A percentile compares a stretch with the other conserved stretches of the same genome.
These are phyloP conservation scores for Copsychus sechellarum DNA, from an alignment of 2,113 vertebrate species.

Conservation along the genomic window DNA sequence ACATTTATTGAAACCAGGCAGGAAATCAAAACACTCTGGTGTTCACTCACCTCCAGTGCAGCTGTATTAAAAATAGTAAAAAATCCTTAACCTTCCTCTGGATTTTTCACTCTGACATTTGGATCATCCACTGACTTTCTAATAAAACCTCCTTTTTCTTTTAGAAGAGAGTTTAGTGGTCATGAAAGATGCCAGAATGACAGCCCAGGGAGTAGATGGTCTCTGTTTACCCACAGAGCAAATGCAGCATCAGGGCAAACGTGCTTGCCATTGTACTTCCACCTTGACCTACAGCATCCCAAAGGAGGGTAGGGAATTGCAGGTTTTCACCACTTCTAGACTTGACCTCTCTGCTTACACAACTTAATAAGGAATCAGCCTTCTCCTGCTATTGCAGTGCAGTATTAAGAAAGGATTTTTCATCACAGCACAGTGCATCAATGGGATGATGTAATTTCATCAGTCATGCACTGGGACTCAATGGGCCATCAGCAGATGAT, in stretches of 20 bases:
- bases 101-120: conserved; percentile 3
- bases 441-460: no score
- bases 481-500: no score
- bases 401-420: conserved; percentile 3
- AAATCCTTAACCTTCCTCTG: conserved; percentile 8
- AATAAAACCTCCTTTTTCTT: not conserved
- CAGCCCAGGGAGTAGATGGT: conserved; percentile 6
- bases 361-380: not conserved
- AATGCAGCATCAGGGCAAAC: not conserved
- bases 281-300: not conserved
- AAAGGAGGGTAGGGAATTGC: not conserved
- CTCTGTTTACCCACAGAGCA: conserved; percentile 13
- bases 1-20: conserved; percentile 61
- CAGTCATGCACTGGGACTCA: no score
- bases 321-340: not conserved
- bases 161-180: conserved; percentile 1
- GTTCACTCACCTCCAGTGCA: conserved; percentile 42
- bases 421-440: not conserved
- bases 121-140: not conserved
- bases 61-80: not conserved
- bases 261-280: not conserved
- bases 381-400: not conserved
- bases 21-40: conserved; percentile 46
- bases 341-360: not conserved
- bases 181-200: not conserved